Evolutionary conservation across 2,888 invertebrate genomes (phyloP), one percentile per base, ranked within the genome.

Genomic region (Dasypolia templi): DNA sequence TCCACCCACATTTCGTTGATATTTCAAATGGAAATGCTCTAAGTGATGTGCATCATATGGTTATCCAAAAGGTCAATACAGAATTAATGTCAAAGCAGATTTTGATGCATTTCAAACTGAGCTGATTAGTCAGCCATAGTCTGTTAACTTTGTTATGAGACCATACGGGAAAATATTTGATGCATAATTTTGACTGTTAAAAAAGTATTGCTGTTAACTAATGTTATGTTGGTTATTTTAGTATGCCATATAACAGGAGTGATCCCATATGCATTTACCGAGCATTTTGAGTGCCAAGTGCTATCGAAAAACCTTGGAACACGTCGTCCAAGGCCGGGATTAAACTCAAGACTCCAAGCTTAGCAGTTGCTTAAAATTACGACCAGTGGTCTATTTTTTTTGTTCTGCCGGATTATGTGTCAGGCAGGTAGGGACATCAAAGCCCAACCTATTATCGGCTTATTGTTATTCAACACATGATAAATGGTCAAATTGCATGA

Each of bases 11-110:
- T 51, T 14, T 3, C 4, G 26, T 26, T 22, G 11, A 72, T 26
- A 72, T 26, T 29, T 35, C 22, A 22, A 29, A 17, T 29, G 0
- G 7, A 44, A 32, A 17, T 55, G 12, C 19, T 12, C 6, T 6
- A 6, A 49, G 5, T 56, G 35, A 56, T 2, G n/a, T n/a, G 26
- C 22, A 29, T 39, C 12, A 58, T 29, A 22, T 35, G 3, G 26
- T 51, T 42, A 62, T 19, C 5, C 22, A 3, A 44, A 26, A 44
- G 2, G 3, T 35, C 12, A 53, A 4, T 64, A 35, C 11, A 26
- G 14, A 0, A n/a, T n/a, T n/a, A 55, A 65, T 35, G 65, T 77
- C 53, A 64, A 55, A 73, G 29, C 35, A 29, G 12, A 65, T 77
- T 63, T 35, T 44, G 44, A 14, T 74, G 44, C 29, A 74, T 17